These are phyloP conservation scores for Epirrhoe tristata DNA, from an alignment of 2,888 invertebrate species.

Conservation along the genomic window DNA sequence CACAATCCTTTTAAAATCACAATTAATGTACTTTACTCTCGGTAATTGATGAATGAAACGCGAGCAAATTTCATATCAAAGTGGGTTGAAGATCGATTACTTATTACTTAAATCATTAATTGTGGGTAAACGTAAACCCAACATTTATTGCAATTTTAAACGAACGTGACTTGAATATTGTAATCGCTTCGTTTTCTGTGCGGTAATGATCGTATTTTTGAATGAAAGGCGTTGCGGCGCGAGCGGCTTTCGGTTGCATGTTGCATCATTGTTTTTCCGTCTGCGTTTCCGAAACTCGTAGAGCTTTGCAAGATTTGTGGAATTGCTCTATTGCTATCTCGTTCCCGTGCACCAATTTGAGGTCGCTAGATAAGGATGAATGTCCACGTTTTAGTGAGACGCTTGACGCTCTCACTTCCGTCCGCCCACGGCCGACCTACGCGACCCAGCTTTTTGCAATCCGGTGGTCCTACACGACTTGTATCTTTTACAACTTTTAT, in stretches of 20 bases:
- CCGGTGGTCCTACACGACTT: conserved; percentile 67
- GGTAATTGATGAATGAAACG: conserved; percentile 43
- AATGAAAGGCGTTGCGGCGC: conserved; percentile 66
- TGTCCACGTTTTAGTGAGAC: conserved; percentile 55
- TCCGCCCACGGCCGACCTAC: conserved; percentile 82
- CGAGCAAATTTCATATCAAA: conserved; percentile 41
- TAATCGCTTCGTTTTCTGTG: conserved; percentile 50
- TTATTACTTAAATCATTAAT: conserved; percentile 59
- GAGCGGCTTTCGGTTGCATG: conserved; percentile 63
- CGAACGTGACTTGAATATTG: conserved; percentile 69
- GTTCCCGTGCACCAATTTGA: conserved; percentile 52
- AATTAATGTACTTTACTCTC: conserved; percentile 41
- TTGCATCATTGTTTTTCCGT: conserved; percentile 55
- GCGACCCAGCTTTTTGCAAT: conserved; percentile 71
- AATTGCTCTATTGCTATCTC: conserved; percentile 66
- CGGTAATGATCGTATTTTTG: conserved; percentile 66
- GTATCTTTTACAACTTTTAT: conserved; percentile 57
- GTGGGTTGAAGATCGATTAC: conserved; percentile 50
- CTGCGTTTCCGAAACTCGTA: conserved; percentile 75
- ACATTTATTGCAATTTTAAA: conserved; percentile 62
- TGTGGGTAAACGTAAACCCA: conserved; percentile 55
- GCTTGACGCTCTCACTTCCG: conserved; percentile 78
- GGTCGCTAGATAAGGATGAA: conserved; percentile 73
- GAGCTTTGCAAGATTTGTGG: conserved; percentile 76
- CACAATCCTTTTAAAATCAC: conserved; percentile 31